Evolutionary conservation across 2,797 vertebrate species (phyloP).

Genomic region (Gallirallus australis): DNA sequence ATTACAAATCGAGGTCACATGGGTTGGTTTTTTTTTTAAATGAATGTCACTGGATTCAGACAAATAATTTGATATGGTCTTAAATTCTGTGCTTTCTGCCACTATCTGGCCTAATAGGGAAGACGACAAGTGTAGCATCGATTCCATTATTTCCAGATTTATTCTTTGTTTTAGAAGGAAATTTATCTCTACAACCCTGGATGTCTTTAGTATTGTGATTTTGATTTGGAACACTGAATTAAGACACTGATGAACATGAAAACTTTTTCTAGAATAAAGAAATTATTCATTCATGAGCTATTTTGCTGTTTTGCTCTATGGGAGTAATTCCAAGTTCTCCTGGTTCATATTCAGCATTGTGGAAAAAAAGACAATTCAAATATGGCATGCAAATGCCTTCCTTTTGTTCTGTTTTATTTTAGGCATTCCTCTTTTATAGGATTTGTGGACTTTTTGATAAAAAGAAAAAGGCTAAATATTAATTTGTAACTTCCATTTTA

Average conservation of each 20-base stretch:
- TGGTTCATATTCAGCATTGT: background rate
- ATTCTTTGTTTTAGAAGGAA: background rate
- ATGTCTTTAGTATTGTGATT: background rate
- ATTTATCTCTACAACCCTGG: background rate
- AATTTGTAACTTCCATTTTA: background rate
- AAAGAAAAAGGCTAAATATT: background rate
- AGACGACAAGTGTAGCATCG: background rate
- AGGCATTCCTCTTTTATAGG: background rate
- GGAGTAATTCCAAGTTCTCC: background rate
- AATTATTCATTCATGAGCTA: background rate
- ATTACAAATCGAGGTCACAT: background rate
- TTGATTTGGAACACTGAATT: background rate
- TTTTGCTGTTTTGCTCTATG: background rate
- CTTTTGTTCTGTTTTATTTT: background rate
- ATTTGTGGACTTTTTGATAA: background rate
- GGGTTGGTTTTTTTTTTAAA: rapidly evolving
- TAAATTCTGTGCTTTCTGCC: background rate
- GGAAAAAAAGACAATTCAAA: background rate
- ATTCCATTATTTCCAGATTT: background rate
- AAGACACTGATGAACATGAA: background rate
- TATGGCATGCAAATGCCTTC: background rate
- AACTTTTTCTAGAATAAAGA: background rate
- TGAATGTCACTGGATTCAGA: background rate
- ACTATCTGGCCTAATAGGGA: background rate
- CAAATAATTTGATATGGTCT: background rate